Evolutionary conservation across 1,140 invertebrate genomes (phyloP), one percentile per base, ranked within the genome.

Genomic region (Idris sp.): DNA sequence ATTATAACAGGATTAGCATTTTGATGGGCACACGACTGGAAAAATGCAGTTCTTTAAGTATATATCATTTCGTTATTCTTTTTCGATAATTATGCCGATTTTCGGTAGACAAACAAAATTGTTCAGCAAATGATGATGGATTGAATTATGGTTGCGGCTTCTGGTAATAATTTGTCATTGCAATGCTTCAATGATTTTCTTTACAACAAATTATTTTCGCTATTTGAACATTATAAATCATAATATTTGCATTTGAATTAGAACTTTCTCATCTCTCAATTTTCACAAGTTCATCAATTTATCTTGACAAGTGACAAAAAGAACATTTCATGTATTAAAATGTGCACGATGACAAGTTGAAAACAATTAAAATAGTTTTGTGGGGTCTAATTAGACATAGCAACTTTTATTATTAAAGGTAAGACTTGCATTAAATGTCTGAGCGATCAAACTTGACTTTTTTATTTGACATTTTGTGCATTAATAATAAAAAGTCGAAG

Each of bases 1-100:
- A 67, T 74, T 67, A 62, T 67, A 74, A 74, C 71, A 54, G 62
- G 46, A 74, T 74, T 74, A 54, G 62, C 72, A 74, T 74, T 68
- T 64, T 74, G 51, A 62, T 56, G 41, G 25, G 14, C 46, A 46
- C 65, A 69, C 46, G 54, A 14, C 31, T 36, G 25, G 31, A 11
- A 69, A 59, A 69, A 61, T 41, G 22, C 56, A 61, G 58, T 71
- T 46, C 56, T 14, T 61, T 56, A 61, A 71, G n/a, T n/a, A 71
- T 61, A 31, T 54, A 71, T 18, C 16, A 13, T 61, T 54, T 28
- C 18, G 18, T 11, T 25, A 30, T 18, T 36, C 4, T 8, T 38
- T 49, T 58, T 33, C 9, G 14, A 43, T 22, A 33, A 28, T 31
- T 25, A n/a, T n/a, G n/a, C n/a, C n/a, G n/a, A n/a, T n/a, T n/a